Base-by-base conservation (phyloP, 1,140 invertebrate genomes). In the Hyles vespertilio region DNA sequence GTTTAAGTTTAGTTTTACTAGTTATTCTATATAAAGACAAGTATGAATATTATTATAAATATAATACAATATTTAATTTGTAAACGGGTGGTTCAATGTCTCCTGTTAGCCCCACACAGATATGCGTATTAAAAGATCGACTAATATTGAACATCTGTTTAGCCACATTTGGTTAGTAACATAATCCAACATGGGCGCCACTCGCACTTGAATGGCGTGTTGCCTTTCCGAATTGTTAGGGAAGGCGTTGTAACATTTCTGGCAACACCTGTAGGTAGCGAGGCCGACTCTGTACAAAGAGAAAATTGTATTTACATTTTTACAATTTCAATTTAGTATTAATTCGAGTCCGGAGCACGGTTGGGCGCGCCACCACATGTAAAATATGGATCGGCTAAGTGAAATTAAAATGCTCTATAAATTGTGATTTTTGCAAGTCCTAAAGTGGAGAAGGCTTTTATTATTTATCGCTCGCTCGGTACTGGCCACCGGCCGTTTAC, bases 311-410 rank as follows among this genome's bases (percentile, higher is more conserved):
- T 88, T 87, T 89, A 80, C 84, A 89, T 89, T 89, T 89, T 89
- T 86, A 89, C 86, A 86, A 89, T 89, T 89, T 87, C 86, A 89
- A 89, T 89, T 89, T 87, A 86, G 84, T 86, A 89, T 87, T 89
- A 89, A 89, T 89, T 87, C 78, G 81, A 79, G 78, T 80, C 77
- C 73, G 72, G 75, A 72, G 72, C 73, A 73, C 75, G 79, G 71
- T 77, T 74, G 78, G 76, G 77, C 76, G 73, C 77, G 77, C 82
- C 76, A 74, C 85, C 86, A 89, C 84, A 89, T 87, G 86, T 89
- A 89, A 89, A 89, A 89, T 89, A 89, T 89, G 86, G 81, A 87
- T 84, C 84, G 83, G 80, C 84, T 89, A 89, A 89, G 83, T 87
- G 84, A 89, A 89, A 89, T 89, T 89, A 89, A 89, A 87, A 87